Base-by-base conservation (phyloP, 2,113 vertebrate genomes). In the Colossoma macropomum region DNA sequence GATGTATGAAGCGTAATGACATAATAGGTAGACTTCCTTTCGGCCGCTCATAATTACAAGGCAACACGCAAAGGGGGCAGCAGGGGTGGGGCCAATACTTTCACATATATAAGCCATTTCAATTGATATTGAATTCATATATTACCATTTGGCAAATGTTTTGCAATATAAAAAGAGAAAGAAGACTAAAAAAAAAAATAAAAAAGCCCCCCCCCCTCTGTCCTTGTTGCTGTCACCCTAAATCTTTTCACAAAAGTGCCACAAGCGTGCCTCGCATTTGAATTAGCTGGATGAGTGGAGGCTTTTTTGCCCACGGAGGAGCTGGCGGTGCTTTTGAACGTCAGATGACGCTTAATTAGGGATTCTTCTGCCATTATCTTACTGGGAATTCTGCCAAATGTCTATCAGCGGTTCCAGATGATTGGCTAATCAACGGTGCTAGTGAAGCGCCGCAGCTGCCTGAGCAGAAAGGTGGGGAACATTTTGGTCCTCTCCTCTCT, bases 291-390 rank as follows among this genome's bases (percentile, higher is more conserved):
- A 80, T 88, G 81, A 88, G 77, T 86, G 86, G 86, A 30, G 77
- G 90, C 89, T 80, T 84, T 45, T 11, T 45, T 80, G 85, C 84
- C 81, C 80, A 82, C 52, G 89, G 73, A 80, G 83, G 85, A n/a
- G 68, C 86, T 80, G 73, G 73, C 71, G 85, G 79, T 81, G 76
- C 83, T 84, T 85, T 79, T 63, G 76, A 91, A 68, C 83, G 78
- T 83, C 81, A 86, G 88, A 89, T 89, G 60, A 84, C 80, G 86
- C 88, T 86, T 91, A 91, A 91, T 92, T 91, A 89, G 85, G 77
- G 86, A 87, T 90, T 91, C 85, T 85, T 83, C 77, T 79, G 78
- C 83, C 89, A 85, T 89, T 88, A 89, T 77, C 59, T 79, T 21
- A 80, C 60, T 92, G 89, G 81, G 79, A 71, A 54, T 79, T 21